A percentile compares a stretch with the other conserved stretches of the same genome.
Conservation (phyloP, 1,140 invertebrate species). For the Papilio dardanus region DNA sequence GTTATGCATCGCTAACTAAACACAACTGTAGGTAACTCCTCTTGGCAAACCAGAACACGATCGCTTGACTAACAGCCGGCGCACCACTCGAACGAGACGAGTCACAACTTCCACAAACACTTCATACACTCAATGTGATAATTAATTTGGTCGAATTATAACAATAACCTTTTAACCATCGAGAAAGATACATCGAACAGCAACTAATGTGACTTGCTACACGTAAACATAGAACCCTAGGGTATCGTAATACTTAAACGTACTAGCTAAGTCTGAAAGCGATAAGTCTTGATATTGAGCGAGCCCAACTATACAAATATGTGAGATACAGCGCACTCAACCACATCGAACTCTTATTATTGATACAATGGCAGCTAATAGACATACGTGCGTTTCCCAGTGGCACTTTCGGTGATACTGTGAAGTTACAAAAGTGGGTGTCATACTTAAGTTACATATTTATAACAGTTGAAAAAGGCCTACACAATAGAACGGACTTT, state of each 20-base stretch:
- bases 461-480: constrained; percentile 43
- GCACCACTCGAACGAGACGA: constrained; percentile 76
- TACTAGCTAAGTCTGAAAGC: constrained; percentile 75
- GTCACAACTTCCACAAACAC: constrained; percentile 55
- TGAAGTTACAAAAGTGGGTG: constrained; percentile 48
- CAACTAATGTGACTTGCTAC: constrained; percentile 77
- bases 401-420: constrained; percentile 62
- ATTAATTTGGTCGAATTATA: constrained; percentile 76
- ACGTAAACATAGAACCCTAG: constrained; percentile 72
- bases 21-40: constrained; percentile 82
- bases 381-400: constrained; percentile 35
- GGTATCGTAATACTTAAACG: constrained; percentile 75
- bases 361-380: constrained; percentile 37
- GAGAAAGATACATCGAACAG: constrained; percentile 73
- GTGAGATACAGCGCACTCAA: constrained; percentile 73
- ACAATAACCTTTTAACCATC: constrained; percentile 72
- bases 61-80: constrained; percentile 77
- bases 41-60: constrained; percentile 79
- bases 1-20: constrained; percentile 81
- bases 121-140: constrained; percentile 64
- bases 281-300: constrained; percentile 81
- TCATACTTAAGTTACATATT: constrained; percentile 30
- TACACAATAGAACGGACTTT: constrained; percentile 34
- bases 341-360: constrained; percentile 59
- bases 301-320: constrained; percentile 73